phyloP scores from a whole-genome alignment of 1,140 invertebrate species.

The Phymorhynchus buccinoides region DNA sequence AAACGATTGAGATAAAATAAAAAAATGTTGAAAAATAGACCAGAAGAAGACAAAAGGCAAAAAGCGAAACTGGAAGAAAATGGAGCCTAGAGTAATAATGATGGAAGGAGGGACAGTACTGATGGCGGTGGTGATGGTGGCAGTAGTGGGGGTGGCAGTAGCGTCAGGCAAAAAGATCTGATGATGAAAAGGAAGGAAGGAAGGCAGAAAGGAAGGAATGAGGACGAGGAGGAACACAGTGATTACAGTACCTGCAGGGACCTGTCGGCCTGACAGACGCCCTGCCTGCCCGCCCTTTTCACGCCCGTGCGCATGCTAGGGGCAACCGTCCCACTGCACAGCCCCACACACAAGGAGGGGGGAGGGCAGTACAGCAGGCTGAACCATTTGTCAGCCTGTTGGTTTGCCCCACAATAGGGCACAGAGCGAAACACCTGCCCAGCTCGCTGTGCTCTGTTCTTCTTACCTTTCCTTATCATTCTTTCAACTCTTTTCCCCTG shows the following conservation, averaged over 20 bases:
- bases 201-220: background rate
- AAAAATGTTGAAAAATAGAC: background rate
- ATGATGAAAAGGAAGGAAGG: background rate
- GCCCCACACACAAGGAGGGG: background rate
- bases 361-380: conserved; percentile 12
- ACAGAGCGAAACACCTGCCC: conserved; percentile 19
- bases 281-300: conserved; percentile 9
- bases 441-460: background rate
- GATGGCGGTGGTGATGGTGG: no score
- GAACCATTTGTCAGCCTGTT: conserved; percentile 18
- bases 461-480: background rate
- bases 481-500: no score
- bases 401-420: background rate
- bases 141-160: background rate
- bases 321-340: conserved; percentile 17
- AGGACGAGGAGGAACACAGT: background rate
- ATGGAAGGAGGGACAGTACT: background rate
- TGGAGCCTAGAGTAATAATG: background rate
- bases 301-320: conserved; percentile 20
- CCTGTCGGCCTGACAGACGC: conserved; percentile 15
- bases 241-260: conserved; percentile 33
- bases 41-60: background rate
- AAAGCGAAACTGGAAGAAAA: background rate
- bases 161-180: conserved; percentile 1
- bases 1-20: no score